Conservation (phyloP, 2,113 vertebrate genomes). For the Camelus bactrianus region DNA sequence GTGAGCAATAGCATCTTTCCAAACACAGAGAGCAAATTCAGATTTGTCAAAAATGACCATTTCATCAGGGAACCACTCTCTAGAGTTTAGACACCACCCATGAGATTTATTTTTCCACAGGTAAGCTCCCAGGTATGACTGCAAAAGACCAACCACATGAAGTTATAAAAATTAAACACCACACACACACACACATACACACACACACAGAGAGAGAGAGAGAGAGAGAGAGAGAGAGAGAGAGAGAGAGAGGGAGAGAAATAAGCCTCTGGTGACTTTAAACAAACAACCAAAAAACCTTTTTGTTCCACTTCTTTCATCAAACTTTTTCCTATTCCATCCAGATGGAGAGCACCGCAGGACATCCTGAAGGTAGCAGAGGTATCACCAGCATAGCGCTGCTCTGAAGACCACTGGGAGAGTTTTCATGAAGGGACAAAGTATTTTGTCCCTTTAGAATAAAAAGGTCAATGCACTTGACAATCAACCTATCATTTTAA, state of each 20-base stretch:
- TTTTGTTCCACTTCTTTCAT: background rate
- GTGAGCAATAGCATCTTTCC: conserved; percentile 2
- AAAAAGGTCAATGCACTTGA: conserved; percentile 83
- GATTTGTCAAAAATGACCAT: background rate
- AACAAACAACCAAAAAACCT: background rate
- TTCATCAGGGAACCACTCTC: background rate
- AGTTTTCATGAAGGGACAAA: conserved; percentile 75
- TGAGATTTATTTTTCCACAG: conserved; percentile 29
- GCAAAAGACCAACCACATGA: background rate
- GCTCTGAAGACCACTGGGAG: conserved; percentile 63
- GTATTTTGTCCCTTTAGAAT: conserved; percentile 79
- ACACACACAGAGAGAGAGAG: background rate
- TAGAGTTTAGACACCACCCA: background rate
- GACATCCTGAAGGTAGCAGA: conserved; percentile 61
- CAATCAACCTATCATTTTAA: conserved; percentile 85
- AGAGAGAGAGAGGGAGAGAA: background rate
- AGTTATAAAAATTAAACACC: conserved; percentile 5
- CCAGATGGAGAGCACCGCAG: background rate
- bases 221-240: background rate
- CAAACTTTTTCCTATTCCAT: background rate
- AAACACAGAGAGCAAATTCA: conserved; percentile 47
- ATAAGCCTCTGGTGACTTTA: background rate
- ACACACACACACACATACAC: background rate
- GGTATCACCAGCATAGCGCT: conserved; percentile 39
- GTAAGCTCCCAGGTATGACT: background rate